These are phyloP conservation scores for Proisotoma minuta DNA, from an alignment of 2,888 invertebrate species.

Conservation along the genomic window DNA sequence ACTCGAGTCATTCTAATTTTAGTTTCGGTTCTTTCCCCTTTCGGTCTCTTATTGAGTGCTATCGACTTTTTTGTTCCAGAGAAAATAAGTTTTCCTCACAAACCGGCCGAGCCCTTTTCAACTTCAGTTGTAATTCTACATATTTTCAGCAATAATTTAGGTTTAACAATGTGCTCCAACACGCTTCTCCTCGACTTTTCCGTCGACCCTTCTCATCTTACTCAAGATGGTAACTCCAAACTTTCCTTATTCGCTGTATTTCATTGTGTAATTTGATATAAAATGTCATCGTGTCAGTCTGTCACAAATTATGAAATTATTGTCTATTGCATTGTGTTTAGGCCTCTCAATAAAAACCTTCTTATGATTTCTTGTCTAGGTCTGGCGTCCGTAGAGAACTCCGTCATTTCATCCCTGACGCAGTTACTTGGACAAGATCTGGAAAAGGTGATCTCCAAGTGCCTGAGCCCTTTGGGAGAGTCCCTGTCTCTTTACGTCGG, in stretches of 20 bases:
- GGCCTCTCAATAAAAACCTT: neutral
- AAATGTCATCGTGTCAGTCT: neutral
- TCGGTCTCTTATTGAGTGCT: too few species aligned
- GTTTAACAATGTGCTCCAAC: slow-evolving; percentile 39
- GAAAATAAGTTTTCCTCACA: too few species aligned
- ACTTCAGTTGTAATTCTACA: neutral
- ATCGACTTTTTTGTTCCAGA: too few species aligned
- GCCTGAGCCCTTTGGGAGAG: slow-evolving; percentile 63
- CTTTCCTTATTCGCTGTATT: too few species aligned
- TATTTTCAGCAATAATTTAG: neutral
- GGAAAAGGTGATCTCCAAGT: slow-evolving; percentile 61
- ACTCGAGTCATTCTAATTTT: too few species aligned
- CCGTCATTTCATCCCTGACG: slow-evolving; percentile 32
- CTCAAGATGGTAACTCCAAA: slow-evolving; percentile 44
- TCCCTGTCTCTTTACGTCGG: slow-evolving; percentile 67
- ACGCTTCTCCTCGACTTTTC: slow-evolving; percentile 48
- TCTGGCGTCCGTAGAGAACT: slow-evolving; percentile 30
- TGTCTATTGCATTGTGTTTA: too few species aligned
- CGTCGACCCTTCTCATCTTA: slow-evolving; percentile 43
- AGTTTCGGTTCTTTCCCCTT: too few species aligned
- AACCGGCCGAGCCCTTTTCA: too few species aligned
- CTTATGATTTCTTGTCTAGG: slow-evolving; percentile 12
- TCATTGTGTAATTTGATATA: too few species aligned
- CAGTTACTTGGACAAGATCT: too few species aligned
- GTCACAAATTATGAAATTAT: too few species aligned